A percentile compares a stretch with the other conserved stretches of the same genome.
phyloP scores from a whole-genome alignment of 2,797 vertebrate genomes.

The Rousettus madagascariensis region DNA sequence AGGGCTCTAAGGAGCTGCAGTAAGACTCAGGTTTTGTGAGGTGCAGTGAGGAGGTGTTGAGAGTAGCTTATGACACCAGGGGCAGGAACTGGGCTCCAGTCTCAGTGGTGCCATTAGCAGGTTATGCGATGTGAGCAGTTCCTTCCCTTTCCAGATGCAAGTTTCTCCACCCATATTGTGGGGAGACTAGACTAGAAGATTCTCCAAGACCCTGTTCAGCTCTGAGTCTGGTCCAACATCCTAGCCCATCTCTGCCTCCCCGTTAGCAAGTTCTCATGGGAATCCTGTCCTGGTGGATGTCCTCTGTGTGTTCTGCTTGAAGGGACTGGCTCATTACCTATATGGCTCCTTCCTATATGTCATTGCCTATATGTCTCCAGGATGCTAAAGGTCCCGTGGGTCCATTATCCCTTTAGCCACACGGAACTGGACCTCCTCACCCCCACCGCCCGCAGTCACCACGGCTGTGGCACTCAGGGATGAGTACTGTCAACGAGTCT shows the following conservation, averaged over 20 bases:
- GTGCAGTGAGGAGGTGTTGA: neutral
- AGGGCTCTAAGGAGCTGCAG: neutral
- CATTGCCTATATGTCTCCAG: neutral
- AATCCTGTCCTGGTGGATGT: too few relatives aligned
- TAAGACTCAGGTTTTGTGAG: neutral
- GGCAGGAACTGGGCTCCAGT: too few relatives aligned
- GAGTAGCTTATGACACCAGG: too few relatives aligned
- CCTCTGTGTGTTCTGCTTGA: accelerated
- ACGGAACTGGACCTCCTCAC: neutral
- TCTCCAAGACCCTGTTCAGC: neutral
- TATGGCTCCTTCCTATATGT: neutral
- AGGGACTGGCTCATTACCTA: neutral
- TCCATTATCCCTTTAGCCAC: neutral
- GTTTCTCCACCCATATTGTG: neutral
- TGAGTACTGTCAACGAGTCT: neutral
- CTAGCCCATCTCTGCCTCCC: neutral
- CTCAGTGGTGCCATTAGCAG: too few relatives aligned
- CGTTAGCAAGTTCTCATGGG: neutral
- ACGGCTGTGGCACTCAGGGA: neutral
- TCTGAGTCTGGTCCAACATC: neutral
- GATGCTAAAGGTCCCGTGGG: neutral
- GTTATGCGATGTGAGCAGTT: neutral
- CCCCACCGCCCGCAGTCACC: neutral
- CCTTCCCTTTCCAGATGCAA: neutral
- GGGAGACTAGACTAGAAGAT: neutral